phyloP scores from a whole-genome alignment of 2,797 vertebrate genomes.

The Pipistrellus nathusii region DNA sequence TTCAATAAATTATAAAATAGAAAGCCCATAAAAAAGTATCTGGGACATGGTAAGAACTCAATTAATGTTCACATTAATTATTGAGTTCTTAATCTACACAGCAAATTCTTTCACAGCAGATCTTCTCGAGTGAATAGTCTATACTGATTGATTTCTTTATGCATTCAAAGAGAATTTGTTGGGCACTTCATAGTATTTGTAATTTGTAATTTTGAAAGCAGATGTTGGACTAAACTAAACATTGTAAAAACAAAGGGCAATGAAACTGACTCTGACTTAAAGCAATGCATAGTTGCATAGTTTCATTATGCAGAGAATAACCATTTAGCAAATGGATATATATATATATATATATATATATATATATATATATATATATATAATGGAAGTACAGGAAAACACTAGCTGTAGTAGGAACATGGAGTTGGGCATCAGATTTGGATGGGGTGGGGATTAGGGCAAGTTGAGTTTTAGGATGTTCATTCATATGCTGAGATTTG shows the following conservation, averaged over 20 bases:
- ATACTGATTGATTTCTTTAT: neutral
- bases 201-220: conserved; percentile 46
- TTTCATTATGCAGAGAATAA: neutral
- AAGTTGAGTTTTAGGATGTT: neutral
- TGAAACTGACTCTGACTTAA: neutral
- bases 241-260: neutral
- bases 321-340: no score
- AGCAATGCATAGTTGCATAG: neutral
- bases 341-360: no score
- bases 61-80: conserved; percentile 40
- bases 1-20: neutral
- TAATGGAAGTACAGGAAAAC: accelerated
- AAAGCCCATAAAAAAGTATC: neutral
- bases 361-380: no score
- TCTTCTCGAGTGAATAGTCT: conserved; percentile 3
- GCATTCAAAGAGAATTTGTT: conserved; percentile 19
- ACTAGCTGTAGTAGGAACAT: neutral
- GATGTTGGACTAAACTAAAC: neutral
- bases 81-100: neutral
- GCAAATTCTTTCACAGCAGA: neutral
- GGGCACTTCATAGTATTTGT: neutral
- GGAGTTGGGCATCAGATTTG: neutral
- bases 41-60: neutral
- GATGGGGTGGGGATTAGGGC: no score
- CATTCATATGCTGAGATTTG: neutral